Base-by-base conservation (phyloP, 2,888 invertebrate genomes). In the Caradrina clavipalpis region DNA sequence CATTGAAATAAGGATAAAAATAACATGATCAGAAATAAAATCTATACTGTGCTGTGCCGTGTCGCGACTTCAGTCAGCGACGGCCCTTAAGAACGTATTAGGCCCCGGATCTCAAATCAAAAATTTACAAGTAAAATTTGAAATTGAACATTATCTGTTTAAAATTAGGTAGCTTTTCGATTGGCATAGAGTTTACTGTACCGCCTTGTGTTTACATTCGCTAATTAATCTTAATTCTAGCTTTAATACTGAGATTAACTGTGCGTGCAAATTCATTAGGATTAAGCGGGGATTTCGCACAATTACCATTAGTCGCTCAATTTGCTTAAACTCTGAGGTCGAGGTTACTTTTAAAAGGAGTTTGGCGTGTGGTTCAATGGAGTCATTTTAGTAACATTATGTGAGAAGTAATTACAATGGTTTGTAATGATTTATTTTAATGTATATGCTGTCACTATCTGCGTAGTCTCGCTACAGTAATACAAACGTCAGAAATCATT, bases 141-240 rank as follows among this genome's bases (percentile, higher is more conserved):
- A 35, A 35, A 8, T 35, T 35, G 35, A 35, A 35, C 35, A 8
- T 35, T 35, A 42, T 42, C 15, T 1, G 11, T 17, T 22, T 22
- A 17, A 19, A 21, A 42, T 54, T 8, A 17, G 17, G 6, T 19
- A 39, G 45, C 45, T 45, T 54, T 21, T n/a, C 31, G 69, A 22
- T 55, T 35, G 15, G 2, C 42, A 17, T 49, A 31, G 22, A 26
- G 42, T 68, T 68, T 15, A 45, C 39, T 54, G 26, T 56, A 64
- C 59, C 17, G 26, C 31, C 15, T 54, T 50, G 54, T 50, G 19
- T 39, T 49, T 53, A n/a, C 56, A 62, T 71, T 61, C 19, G 21
- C 55, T 59, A 54, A 83, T 75, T 73, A 78, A 78, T 76, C 71
- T 73, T 73, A 76, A 84, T 77, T 73, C 42, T 56, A 51, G 53